Base-by-base conservation (phyloP, 2,797 vertebrate genomes). In the Distichodus sexfasciatus region DNA sequence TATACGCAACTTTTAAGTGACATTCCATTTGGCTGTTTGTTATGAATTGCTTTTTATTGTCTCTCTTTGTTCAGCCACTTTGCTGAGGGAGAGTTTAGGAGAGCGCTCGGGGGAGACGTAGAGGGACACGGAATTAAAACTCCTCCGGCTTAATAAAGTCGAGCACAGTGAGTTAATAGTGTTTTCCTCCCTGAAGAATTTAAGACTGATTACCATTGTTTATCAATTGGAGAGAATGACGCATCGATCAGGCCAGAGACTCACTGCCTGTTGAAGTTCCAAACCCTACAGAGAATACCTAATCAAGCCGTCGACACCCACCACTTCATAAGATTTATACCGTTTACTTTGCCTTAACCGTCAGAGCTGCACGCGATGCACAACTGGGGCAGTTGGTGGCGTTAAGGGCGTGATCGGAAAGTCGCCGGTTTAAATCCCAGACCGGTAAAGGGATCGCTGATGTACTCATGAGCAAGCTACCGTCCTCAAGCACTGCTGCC, bases 151-250 rank as follows among this genome's bases (percentile, higher is more conserved):
- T 64, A 71, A 71, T 57, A 57, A 71, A 71, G 60, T 23, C 28
- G 2, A 66, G 70, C 55, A 43, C 53, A 43, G 43, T 51, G 51
- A 59, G 35, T 66, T 72, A 66, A 72, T 60, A 53, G 62, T 60
- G 70, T 60, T 71, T 72, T 72, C 61, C 70, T 72, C 70, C 54
- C 70, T 1, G 29, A 66, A 51, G 62, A 72, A 66, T 60, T 72
- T 33, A 66, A 36, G 54, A 40, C 61, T 59, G 70, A 72, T 66
- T 72, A 62, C 70, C 15, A 66, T 72, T 72, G 62, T 72, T 66
- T 59, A 59, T 66, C 70, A 72, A 51, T 72, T 7, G 44, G 35
- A 2, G 6, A 9, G 62, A 59, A 51, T 0, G 35, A 38, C 21
- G 36, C 44, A 66, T 72, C 62, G 62, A 72, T 66, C 62, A 51